Percentiles rank a stretch among this genome's conserved stretches.
These are phyloP conservation scores for Argyresthia albistria DNA, from an alignment of 2,888 invertebrate species.

Conservation along the genomic window DNA sequence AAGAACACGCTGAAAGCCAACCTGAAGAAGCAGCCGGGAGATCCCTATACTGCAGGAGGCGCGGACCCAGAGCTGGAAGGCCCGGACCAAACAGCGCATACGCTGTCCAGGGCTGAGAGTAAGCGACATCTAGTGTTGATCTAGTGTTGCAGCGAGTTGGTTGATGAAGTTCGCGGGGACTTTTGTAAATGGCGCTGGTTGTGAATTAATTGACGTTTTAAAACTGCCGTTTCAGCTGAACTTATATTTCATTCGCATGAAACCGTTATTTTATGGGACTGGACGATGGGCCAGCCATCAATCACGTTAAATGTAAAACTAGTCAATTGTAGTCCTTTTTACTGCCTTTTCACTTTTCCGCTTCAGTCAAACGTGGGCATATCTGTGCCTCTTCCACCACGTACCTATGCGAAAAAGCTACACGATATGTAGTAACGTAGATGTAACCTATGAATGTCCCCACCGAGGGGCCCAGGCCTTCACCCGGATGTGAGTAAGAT, in stretches of 20 bases:
- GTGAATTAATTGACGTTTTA: neutral
- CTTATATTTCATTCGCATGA: too few relatives aligned
- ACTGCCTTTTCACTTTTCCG: neutral
- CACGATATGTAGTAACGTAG: too few relatives aligned
- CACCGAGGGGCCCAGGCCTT: too few relatives aligned
- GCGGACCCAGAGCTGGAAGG: conserved; percentile 62
- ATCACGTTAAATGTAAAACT: too few relatives aligned
- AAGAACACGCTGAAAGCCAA: conserved; percentile 63
- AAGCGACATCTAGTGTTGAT: conserved; percentile 1
- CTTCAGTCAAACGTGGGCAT: neutral
- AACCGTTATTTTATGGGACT: too few relatives aligned
- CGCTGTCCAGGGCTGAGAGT: conserved; percentile 50
- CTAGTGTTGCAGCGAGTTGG: neutral
- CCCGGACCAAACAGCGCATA: conserved; percentile 64
- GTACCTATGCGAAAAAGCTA: neutral
- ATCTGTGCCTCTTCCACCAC: neutral
- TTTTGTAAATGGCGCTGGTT: neutral
- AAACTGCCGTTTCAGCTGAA: too few relatives aligned
- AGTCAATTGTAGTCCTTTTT: neutral
- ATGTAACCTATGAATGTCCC: too few relatives aligned
- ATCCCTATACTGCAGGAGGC: conserved; percentile 36
- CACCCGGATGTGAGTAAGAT: too few relatives aligned
- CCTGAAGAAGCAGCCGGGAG: conserved; percentile 47
- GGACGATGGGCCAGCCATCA: too few relatives aligned
- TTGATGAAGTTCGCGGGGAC: neutral